phyloP scores from a whole-genome alignment of 1,140 invertebrate genomes.

The Chymomyza costata region DNA sequence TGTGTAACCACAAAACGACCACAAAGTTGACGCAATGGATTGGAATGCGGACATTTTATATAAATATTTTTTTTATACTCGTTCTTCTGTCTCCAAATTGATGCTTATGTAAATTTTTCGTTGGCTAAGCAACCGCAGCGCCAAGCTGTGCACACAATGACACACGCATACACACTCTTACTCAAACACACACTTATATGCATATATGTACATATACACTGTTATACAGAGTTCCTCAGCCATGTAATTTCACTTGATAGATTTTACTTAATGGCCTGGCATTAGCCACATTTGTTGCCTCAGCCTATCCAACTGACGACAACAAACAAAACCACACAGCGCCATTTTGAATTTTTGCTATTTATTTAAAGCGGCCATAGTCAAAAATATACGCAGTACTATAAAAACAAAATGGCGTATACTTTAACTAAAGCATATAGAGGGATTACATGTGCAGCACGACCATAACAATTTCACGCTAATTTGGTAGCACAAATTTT shows the following conservation, averaged over 20 bases:
- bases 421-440: no score
- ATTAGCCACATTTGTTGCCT: conserved; percentile 65
- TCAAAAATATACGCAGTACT: conserved; percentile 9
- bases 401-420: no score
- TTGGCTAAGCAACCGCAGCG: conserved; percentile 56
- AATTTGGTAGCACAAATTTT: no score
- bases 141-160: conserved; percentile 20
- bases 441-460: no score
- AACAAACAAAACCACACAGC: no score
- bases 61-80: conserved; percentile 62
- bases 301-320: background rate
- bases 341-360: conserved; percentile 8
- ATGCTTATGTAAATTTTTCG: conserved; percentile 67
- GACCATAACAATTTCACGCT: no score
- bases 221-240: conserved; percentile 17
- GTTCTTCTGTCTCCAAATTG: conserved; percentile 58
- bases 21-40: no score
- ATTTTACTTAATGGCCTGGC: conserved; percentile 59
- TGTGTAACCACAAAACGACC: no score
- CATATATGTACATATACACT: no score
- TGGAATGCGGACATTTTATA: conserved; percentile 37
- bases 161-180: background rate
- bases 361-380: conserved; percentile 38
- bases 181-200: background rate
- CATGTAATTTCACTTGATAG: conserved; percentile 62